These are phyloP conservation scores for Geothlypis trichas DNA, from an alignment of 2,113 vertebrate genomes.

Conservation along the genomic window DNA sequence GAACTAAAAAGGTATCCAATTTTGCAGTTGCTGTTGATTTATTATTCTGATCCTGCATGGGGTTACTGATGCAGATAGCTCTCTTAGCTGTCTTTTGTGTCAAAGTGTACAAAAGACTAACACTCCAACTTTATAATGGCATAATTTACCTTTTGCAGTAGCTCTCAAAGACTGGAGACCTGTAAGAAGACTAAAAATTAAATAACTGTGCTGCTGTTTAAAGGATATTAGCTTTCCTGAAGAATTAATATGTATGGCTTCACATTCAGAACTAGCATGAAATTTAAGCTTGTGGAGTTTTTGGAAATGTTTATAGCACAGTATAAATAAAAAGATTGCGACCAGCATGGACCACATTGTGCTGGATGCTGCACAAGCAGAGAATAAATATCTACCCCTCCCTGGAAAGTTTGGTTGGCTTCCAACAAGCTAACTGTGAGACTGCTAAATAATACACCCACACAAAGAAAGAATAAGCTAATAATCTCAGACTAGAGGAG, in stretches of 20 bases:
- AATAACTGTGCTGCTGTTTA: not conserved
- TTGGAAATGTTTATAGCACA: not conserved
- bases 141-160: not conserved
- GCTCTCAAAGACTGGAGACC: not conserved
- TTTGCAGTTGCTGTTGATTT: not conserved
- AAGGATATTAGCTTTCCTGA: not conserved
- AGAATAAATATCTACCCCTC: not conserved
- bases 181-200: not conserved
- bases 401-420: not conserved
- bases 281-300: not conserved
- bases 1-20: not conserved
- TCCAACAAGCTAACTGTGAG: not conserved
- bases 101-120: not conserved
- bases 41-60: not conserved
- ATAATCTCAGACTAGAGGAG: not conserved
- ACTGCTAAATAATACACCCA: not conserved
- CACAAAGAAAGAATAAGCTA: not conserved
- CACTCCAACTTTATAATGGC: not conserved
- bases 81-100: conserved; percentile 7
- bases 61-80: not conserved
- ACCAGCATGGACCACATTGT: not conserved
- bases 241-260: not conserved
- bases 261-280: not conserved
- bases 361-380: not conserved
- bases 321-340: not conserved